Evolutionary conservation across 2,888 invertebrate genomes (phyloP).

Genomic region (Macrophya annulata): DNA sequence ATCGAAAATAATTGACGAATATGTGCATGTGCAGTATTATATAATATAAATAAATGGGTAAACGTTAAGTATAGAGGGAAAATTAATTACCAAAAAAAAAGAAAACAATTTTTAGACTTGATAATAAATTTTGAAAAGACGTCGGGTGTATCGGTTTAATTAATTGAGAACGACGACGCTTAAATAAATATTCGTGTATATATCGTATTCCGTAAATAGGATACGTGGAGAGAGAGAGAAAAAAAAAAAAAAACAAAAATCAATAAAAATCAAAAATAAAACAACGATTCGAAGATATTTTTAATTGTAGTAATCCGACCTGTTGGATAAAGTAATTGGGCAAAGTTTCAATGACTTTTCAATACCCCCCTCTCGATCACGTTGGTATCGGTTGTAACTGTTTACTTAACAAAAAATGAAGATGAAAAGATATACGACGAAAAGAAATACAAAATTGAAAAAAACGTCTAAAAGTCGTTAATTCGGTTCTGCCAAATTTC

Average conservation of each 20-base stretch:
- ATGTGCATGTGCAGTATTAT: not conserved
- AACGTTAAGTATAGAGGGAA: not conserved
- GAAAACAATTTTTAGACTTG: not conserved
- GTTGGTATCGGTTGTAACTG: not conserved
- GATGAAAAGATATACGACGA: not conserved
- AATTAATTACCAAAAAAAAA: not conserved
- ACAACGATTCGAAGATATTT: not conserved
- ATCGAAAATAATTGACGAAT: too few relatives aligned
- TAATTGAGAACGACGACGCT: not conserved
- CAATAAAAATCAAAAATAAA: not conserved
- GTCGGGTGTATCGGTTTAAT: not conserved
- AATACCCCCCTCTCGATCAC: constrained; percentile 18
- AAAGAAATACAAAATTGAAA: not conserved
- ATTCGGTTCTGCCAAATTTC: constrained; percentile 3
- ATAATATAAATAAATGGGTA: not conserved
- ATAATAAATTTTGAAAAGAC: not conserved
- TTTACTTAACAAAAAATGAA: not conserved
- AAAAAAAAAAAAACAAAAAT: too few relatives aligned
- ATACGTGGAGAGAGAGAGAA: too few relatives aligned
- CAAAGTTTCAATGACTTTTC: constrained; percentile 41
- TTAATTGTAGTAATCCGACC: not conserved
- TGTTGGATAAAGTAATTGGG: constrained; percentile 21
- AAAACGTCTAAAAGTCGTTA: not conserved
- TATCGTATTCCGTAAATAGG: not conserved
- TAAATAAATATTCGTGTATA: constrained; percentile 8